These are phyloP conservation scores for Globia sparganii DNA, from an alignment of 2,888 invertebrate genomes.

Conservation along the genomic window DNA sequence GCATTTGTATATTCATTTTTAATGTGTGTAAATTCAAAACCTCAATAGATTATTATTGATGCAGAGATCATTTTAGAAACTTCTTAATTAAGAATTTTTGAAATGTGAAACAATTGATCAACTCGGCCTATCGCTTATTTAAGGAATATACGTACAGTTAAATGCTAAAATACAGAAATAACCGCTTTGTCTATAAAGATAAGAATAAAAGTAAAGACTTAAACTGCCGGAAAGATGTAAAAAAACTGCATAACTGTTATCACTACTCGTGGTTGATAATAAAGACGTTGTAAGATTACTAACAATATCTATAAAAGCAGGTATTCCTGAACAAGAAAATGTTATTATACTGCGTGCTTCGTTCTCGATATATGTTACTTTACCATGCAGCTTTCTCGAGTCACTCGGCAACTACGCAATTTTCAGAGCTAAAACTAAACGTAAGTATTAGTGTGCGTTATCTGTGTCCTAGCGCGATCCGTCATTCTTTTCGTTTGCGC, in stretches of 20 bases:
- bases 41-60: neutral
- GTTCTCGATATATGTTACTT: no score
- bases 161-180: conserved; percentile 7
- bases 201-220: neutral
- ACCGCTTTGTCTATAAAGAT: conserved; percentile 21
- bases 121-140: neutral
- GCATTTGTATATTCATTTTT: neutral
- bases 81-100: neutral
- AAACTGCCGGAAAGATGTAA: conserved; percentile 5
- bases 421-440: no score
- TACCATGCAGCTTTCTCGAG: no score
- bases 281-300: neutral
- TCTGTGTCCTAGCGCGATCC: no score
- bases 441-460: no score
- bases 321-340: conserved; percentile 16
- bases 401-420: no score
- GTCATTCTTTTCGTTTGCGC: no score
- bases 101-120: neutral
- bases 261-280: conserved; percentile 15
- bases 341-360: no score
- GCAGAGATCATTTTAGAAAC: neutral
- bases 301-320: neutral
- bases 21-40: neutral
- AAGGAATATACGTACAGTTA: conserved; percentile 4
- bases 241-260: conserved; percentile 7